Evolutionary conservation across 2,797 vertebrate genomes (phyloP).

Genomic region (Masticophis lateralis): DNA sequence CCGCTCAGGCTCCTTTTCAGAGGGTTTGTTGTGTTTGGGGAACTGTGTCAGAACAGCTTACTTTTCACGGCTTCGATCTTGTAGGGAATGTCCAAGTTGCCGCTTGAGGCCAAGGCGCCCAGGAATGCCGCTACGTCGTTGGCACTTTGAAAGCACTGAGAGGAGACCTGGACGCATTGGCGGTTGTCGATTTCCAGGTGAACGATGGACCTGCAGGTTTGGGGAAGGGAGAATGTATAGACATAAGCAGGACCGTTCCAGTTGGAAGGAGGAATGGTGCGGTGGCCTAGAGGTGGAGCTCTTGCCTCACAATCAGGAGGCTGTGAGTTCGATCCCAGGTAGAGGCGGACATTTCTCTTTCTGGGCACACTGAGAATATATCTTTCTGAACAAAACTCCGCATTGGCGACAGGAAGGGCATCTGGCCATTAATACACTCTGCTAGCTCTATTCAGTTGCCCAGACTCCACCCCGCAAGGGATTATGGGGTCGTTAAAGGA

Average conservation of each 20-base stretch:
- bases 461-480: no score
- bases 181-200: conserved; percentile 97
- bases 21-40: no score
- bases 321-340: no score
- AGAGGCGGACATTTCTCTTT: no score
- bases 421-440: no score
- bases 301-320: not conserved
- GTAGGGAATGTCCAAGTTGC: conserved; percentile 90
- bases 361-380: no score
- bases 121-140: conserved; percentile 91
- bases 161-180: conserved; percentile 88
- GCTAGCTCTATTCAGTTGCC: no score
- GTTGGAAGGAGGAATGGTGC: not conserved
- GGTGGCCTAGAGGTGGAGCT: not conserved
- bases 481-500: no score
- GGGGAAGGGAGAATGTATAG: not conserved
- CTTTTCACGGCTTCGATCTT: conserved; percentile 92
- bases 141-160: conserved; percentile 92
- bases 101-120: conserved; percentile 89
- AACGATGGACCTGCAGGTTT: conserved; percentile 83
- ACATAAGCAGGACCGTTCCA: not conserved
- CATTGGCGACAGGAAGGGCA: no score
- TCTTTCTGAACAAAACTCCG: no score
- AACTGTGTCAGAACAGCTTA: conserved; percentile 69
- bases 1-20: no score